Base-by-base conservation (phyloP, 2,797 vertebrate species). In the Pseudomugil gertrudae region DNA sequence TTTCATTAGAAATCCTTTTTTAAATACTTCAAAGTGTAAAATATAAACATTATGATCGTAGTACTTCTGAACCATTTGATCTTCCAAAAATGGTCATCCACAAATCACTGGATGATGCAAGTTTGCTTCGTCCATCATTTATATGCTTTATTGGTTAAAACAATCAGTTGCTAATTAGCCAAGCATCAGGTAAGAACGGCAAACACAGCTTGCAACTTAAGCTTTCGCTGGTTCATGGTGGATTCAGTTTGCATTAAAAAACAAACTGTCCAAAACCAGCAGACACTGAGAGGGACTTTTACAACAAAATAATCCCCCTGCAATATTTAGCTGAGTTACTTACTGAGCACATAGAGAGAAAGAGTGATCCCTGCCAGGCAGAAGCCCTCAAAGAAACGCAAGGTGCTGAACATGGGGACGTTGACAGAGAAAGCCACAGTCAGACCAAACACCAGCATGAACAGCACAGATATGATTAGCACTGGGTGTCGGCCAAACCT, bases 321-420 rank as follows among this genome's bases (percentile, higher is more conserved):
- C 10, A 54, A 30, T 53, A 23, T 61, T 55, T 24, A 57, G 26
- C 6, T 9, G 14, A 79, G 86, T 64, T 38, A 98, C 98, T 98
- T 90, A 99, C 98, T 92, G 83, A 98, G 90, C 33, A 95, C 95
- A 0, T 96, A 99, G 80, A 99, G 92, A 14, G 96, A 96, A 30
- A 99, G 95, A 15, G 91, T 94, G 84, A 99, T 96, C 74, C 97
- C 98, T 50, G 98, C 96, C 86, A 99, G 92, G 88, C 96, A 98
- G 90, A 99, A 99, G 56, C 98, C 98, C 87, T 99, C 97, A 23
- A 99, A 99, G 94, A 99, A 99, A 76, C 98, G 95, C 91, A 99
- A 94, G 30, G 97, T 98, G 95, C 96, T 98, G 94, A 99, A 98
- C 97, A 99, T 99, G 23, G 95, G 95, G 76, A 96, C 95, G 6